Evolutionary conservation across 2,888 invertebrate genomes (phyloP).

Genomic region (Nudaria mundana): DNA sequence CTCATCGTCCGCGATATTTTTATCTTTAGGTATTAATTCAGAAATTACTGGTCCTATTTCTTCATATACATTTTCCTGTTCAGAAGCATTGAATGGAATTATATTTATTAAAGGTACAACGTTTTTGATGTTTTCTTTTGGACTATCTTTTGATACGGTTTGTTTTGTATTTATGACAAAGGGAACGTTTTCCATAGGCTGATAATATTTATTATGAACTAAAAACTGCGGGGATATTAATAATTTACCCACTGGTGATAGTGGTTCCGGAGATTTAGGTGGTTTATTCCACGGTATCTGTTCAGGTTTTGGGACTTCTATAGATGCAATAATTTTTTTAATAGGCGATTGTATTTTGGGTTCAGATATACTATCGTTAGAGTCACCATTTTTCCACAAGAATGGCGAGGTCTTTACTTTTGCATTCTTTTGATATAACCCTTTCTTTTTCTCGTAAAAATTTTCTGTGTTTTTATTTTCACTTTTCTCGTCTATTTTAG

Average conservation of each 20-base stretch:
- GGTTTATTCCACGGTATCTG: conserved; percentile 5
- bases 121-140: conserved; percentile 29
- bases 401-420: conserved; percentile 56
- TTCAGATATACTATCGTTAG: conserved; percentile 42
- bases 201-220: conserved; percentile 67
- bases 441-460: conserved; percentile 37
- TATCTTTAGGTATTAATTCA: conserved; percentile 33
- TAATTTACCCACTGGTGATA: conserved; percentile 46
- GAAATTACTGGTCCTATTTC: conserved; percentile 57
- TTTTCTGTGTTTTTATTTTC: conserved; percentile 13
- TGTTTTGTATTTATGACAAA: conserved; percentile 56
- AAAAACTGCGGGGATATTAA: conserved; percentile 61
- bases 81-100: conserved; percentile 37
- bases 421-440: conserved; percentile 57
- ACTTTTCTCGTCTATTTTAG: conserved; percentile 34
- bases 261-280: conserved; percentile 25
- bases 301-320: conserved; percentile 31
- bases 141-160: conserved; percentile 16
- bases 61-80: conserved; percentile 68
- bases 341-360: conserved; percentile 36
- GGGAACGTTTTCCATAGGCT: conserved; percentile 63
- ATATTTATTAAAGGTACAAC: conserved; percentile 16
- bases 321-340: conserved; percentile 28
- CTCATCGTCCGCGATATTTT: conserved; percentile 69
- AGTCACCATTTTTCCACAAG: conserved; percentile 47